Evolutionary conservation across 2,888 invertebrate genomes (phyloP), one percentile per base, ranked within the genome.

Genomic region (Troilus luridus): DNA sequence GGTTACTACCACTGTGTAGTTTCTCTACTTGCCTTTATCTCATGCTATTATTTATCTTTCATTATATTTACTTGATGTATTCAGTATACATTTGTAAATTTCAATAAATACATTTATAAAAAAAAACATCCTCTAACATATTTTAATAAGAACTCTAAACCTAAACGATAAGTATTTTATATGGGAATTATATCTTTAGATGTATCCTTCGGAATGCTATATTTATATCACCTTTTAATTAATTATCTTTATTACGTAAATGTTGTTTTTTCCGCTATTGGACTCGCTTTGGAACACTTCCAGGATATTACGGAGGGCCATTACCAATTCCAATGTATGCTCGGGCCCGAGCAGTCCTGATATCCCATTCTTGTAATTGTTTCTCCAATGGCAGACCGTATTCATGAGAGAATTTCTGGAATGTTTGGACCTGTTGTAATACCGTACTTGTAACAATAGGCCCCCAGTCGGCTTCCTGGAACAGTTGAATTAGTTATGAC

Each of bases 301-400:
- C 72, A 77, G 72, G 10, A 14, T 8, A 41, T 14, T 21, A 27
- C 6, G 14, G 3, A 17, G 27, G 27, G 27, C 27, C 3, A 27
- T 77, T 24, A 41, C 72, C 72, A 9, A 41, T 77, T 41, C 41
- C 10, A 77, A 77, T 41, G 72, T 77, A 77, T 77, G 19, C 72
- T 77, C 27, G 27, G 0, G 27, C 5, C 41, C 41, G 41, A 14
- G 17, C 27, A 8, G 8, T 41, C 9, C 27, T 17, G 41, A 77
- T 77, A 27, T 41, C 41, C 72, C 72, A 77, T 77, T 41, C 72
- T 77, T 77, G 72, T 77, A 77, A 77, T 77, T 77, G 72, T 77
- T 77, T 41, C 72, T 41, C 41, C 14, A 41, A 77, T 77, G 72
- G 41, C 19, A 8, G 41, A 41, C 17, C 12, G 1, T 77, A 77